Percentiles rank a stretch among this genome's conserved stretches.
Conservation (phyloP, 2,888 invertebrate species). For the Coelinius sp. region DNA sequence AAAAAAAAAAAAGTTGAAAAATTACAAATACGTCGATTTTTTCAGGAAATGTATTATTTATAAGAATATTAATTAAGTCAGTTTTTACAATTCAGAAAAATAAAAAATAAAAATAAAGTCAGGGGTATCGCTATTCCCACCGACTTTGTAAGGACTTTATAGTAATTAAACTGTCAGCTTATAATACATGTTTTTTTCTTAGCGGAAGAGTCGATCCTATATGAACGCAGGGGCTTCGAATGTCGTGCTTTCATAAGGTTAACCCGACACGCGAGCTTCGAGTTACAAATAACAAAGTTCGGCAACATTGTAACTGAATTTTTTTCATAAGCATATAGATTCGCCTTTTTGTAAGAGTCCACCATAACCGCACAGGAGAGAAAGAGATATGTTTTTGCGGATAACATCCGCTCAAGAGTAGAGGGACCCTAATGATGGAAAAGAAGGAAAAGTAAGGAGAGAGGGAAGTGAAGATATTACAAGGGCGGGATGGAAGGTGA, state of each 20-base stretch:
- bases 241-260: slow-evolving; percentile 52
- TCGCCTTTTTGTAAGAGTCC: background rate
- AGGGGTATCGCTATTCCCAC: background rate
- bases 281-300: slow-evolving; percentile 58
- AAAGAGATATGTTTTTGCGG: background rate
- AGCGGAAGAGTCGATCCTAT: background rate
- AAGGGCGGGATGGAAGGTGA: slow-evolving; percentile 29
- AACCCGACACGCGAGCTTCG: slow-evolving; percentile 45
- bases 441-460: background rate
- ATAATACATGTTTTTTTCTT: slow-evolving; percentile 20
- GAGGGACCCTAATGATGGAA: background rate
- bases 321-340: slow-evolving; percentile 2
- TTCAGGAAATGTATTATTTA: background rate
- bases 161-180: slow-evolving; percentile 22
- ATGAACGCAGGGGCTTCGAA: slow-evolving; percentile 14
- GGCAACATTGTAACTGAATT: slow-evolving; percentile 25
- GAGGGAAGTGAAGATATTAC: slow-evolving; percentile 4
- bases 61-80: background rate
- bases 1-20: background rate
- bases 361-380: background rate
- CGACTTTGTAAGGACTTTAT: background rate
- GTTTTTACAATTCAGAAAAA: background rate
- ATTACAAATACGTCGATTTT: background rate
- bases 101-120: background rate
- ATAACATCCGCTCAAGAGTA: background rate